Percentiles rank a stretch among this genome's conserved stretches.
phyloP scores from a whole-genome alignment of 1,140 invertebrate genomes.

The Pollicipes pollicipes region DNA sequence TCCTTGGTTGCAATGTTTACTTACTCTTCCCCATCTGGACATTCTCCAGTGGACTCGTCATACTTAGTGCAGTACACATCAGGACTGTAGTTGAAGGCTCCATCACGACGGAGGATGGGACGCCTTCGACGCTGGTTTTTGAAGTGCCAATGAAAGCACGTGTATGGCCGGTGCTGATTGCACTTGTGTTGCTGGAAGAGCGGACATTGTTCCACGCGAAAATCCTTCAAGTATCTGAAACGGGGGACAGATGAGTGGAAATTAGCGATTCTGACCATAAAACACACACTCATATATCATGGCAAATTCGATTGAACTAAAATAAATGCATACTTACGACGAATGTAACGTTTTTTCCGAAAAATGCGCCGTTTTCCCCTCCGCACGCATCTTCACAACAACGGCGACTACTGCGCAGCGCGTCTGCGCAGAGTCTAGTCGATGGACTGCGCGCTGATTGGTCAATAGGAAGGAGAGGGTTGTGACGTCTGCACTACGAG shows the following conservation, averaged over 20 bases:
- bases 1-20: no score
- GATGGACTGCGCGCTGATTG: background rate
- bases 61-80: constrained; percentile 99
- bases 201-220: constrained; percentile 95
- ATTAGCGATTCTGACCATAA: no score
- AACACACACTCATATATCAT: no score
- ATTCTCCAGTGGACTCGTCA: constrained; percentile 94
- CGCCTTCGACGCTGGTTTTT: constrained; percentile 91
- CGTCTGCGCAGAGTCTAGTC: background rate
- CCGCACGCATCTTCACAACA: background rate
- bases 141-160: constrained; percentile 99
- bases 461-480: background rate
- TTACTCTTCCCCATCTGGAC: constrained; percentile 97
- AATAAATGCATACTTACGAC: background rate
- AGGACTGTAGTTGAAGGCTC: constrained; percentile 95
- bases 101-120: constrained; percentile 82
- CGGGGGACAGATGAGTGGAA: background rate
- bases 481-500: background rate
- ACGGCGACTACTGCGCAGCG: background rate
- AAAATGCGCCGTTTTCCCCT: background rate
- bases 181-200: constrained; percentile 99
- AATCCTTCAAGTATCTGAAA: constrained; percentile 90
- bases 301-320: background rate
- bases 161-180: constrained; percentile 96
- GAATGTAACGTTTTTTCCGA: background rate